phyloP scores from a whole-genome alignment of 2,113 vertebrate genomes.

The Leucoraja erinaceus region DNA sequence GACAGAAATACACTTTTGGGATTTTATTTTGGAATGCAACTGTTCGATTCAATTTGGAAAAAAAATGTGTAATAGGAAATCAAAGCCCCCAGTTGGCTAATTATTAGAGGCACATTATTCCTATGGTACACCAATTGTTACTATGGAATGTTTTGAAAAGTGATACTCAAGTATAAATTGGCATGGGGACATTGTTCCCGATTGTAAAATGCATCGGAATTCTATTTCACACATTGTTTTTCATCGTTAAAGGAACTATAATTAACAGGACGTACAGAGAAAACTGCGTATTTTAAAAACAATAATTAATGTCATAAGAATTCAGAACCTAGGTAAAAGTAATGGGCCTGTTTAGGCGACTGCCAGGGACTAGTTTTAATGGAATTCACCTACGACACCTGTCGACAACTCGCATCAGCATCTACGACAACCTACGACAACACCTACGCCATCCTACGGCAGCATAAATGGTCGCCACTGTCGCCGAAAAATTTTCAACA shows the following conservation, averaged over 20 bases:
- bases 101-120: background rate
- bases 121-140: background rate
- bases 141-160: background rate
- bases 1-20: background rate
- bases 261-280: background rate
- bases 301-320: background rate
- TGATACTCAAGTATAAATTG: slow-evolving; percentile 4
- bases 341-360: too few species aligned
- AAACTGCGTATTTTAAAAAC: background rate
- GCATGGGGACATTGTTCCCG: background rate
- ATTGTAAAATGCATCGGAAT: background rate
- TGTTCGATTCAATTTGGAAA: background rate
- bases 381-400: too few species aligned
- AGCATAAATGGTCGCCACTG: too few species aligned
- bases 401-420: too few species aligned
- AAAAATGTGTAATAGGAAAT: background rate
- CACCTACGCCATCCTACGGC: too few species aligned
- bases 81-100: background rate
- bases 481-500: too few species aligned
- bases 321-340: background rate
- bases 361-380: too few species aligned
- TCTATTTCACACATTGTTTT: background rate
- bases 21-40: background rate
- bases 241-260: background rate
- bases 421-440: too few species aligned